A percentile compares a stretch with the other conserved stretches of the same genome.
phyloP scores from a whole-genome alignment of 35 echinoderm and acorn worm genomes.

The Ophiothrix spiculata region DNA sequence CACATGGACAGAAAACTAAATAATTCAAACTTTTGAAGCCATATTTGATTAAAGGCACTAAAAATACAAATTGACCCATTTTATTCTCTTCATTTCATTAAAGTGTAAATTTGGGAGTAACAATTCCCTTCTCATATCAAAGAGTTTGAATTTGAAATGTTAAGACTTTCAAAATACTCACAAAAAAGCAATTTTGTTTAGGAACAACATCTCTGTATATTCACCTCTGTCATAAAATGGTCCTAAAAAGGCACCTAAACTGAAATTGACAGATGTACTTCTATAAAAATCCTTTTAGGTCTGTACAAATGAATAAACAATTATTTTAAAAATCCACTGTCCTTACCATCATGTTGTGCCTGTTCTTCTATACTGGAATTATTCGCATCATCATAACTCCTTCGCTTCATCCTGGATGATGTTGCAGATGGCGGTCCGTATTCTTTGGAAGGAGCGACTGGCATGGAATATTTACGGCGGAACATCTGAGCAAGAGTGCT shows the following conservation, averaged over 20 bases:
- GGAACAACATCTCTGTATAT: background rate
- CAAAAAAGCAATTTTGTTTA: too few relatives aligned
- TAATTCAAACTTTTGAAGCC: too few relatives aligned
- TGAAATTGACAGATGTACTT: background rate
- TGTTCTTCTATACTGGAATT: constrained; percentile 13
- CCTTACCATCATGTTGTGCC: constrained; percentile 25
- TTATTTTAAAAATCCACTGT: background rate
- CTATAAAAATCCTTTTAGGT: background rate
- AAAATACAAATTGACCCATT: too few relatives aligned
- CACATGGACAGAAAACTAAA: too few relatives aligned
- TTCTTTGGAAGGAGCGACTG: constrained; percentile 30
- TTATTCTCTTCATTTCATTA: too few relatives aligned
- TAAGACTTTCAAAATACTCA: too few relatives aligned
- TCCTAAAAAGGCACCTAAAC: background rate
- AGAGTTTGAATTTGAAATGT: too few relatives aligned
- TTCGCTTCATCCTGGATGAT: constrained; percentile 32
- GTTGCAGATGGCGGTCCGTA: background rate
- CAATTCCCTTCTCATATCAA: too few relatives aligned
- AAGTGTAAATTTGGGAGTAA: too few relatives aligned
- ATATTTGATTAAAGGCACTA: too few relatives aligned
- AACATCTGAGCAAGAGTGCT: constrained; percentile 41
- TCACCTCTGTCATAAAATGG: background rate
- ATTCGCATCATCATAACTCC: constrained; percentile 55
- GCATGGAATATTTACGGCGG: constrained; percentile 54
- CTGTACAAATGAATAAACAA: background rate